Conservation (phyloP, 2,797 vertebrate genomes). For the Pteronotus mesoamericanus region DNA sequence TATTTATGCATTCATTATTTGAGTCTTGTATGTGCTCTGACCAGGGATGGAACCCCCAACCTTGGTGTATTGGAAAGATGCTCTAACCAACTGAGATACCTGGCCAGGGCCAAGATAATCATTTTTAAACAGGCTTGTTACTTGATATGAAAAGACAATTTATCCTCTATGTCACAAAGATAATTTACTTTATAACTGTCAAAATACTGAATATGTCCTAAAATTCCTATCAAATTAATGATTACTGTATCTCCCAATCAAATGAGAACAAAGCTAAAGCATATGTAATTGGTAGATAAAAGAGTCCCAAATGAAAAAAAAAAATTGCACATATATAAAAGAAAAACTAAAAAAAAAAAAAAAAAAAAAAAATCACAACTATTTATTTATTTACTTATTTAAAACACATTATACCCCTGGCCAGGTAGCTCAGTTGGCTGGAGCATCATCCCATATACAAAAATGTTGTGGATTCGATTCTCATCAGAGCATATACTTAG, state of each 20-base stretch:
- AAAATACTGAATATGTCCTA: not conserved
- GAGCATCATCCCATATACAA: too few relatives aligned
- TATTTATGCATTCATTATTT: not conserved
- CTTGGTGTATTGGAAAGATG: too few relatives aligned
- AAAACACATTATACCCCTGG: not conserved
- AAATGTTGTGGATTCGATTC: too few relatives aligned
- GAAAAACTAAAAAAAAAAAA: not conserved
- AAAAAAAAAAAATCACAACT: too few relatives aligned
- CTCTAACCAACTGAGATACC: not conserved
- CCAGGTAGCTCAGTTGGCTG: too few relatives aligned
- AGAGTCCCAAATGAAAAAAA: not conserved
- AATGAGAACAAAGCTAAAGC: conserved; percentile 26
- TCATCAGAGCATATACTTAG: too few relatives aligned
- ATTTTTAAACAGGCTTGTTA: not conserved
- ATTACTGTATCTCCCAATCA: not conserved
- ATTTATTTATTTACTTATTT: not conserved
- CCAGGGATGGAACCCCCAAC: too few relatives aligned
- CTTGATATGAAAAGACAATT: not conserved
- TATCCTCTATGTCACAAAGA: not conserved
- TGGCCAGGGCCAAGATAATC: not conserved
- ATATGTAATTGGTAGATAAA: not conserved
- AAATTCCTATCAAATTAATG: not conserved
- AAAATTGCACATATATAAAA: not conserved
- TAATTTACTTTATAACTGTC: not conserved
- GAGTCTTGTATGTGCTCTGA: not conserved